phyloP scores from a whole-genome alignment of 2,797 vertebrate species.

The Momotus momota region DNA sequence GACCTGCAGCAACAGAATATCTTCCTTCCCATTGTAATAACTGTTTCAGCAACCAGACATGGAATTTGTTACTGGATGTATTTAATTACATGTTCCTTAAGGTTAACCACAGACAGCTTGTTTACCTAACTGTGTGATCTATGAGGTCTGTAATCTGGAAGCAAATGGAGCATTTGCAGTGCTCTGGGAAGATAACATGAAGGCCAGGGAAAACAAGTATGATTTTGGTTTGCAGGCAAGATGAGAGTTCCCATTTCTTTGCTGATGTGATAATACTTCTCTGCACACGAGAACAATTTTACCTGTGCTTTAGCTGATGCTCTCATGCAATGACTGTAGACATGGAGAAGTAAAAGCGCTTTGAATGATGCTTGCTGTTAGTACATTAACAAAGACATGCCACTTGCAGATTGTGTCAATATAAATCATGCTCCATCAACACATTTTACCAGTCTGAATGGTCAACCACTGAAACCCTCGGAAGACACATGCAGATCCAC shows the following conservation, averaged over 20 bases:
- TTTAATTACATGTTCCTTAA: not conserved
- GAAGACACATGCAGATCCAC: not conserved
- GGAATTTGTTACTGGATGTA: not conserved
- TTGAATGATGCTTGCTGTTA: not conserved
- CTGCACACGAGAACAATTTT: not conserved
- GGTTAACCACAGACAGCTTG: not conserved
- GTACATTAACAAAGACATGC: not conserved
- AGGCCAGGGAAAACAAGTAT: not conserved
- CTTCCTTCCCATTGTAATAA: not conserved
- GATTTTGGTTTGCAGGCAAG: not conserved
- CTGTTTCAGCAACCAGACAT: not conserved
- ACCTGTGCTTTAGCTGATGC: not conserved
- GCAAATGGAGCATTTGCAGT: not conserved
- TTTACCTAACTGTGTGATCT: not conserved
- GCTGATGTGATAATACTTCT: not conserved
- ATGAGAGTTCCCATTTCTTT: not conserved
- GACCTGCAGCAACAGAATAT: not conserved
- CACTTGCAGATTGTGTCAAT: not conserved
- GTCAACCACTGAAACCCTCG: not conserved
- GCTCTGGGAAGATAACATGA: not conserved
- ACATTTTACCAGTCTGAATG: not conserved
- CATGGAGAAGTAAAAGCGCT: not conserved
- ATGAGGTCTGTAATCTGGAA: not conserved
- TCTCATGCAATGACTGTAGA: not conserved
- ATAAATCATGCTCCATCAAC: not conserved